Evolutionary conservation across 1,140 invertebrate genomes (phyloP), one percentile per base, ranked within the genome.

Genomic region (Trichoplusia ni): DNA sequence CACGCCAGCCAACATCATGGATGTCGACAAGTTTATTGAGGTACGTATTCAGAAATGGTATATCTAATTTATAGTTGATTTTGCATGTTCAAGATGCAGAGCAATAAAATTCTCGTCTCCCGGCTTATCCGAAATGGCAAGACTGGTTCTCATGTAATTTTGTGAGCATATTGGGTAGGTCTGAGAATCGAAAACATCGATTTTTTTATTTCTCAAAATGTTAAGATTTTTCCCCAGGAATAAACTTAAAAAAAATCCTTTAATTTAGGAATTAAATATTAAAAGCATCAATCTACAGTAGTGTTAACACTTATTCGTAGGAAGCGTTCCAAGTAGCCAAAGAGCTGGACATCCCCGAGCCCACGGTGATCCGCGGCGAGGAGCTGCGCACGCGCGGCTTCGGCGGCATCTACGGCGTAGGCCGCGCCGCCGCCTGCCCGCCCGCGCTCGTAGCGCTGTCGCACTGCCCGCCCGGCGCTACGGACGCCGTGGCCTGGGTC

Each of bases 351-450:
- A 92, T 96, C 13, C 84, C 86, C 9, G 88, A 89, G 46, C 93
- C 95, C 0, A 89, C 89, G 8, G 91, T 97, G 0, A 96, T 97
- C 67, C 91, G 93, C 37, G 96, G 96, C 7, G 93, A 96, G 77
- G 95, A 97, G 71, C 79, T 97, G 21, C 85, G 91, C 2, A 91
- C 93, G 29, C 92, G 92, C 60, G 96, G 96, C 23, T 94, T 97
- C 89, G 96, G 96, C 64, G 96, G 97, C 14, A 94, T 98, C 25
- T 98, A 97, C 90, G 94, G 95, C 56, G 97, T 98, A 14, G 97
- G 96, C 93, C 5, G 82, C 76, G 63, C 93, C 92, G 95, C 96
- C 0, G 81, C 82, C 5, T 92, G 93, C 29, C 94, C 94, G 0
- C 97, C 97, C 9, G 96, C 96, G 0, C 91, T 98, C 2, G 96